phyloP scores from a whole-genome alignment of 2,113 vertebrate species.

The Aramus guarauna region DNA sequence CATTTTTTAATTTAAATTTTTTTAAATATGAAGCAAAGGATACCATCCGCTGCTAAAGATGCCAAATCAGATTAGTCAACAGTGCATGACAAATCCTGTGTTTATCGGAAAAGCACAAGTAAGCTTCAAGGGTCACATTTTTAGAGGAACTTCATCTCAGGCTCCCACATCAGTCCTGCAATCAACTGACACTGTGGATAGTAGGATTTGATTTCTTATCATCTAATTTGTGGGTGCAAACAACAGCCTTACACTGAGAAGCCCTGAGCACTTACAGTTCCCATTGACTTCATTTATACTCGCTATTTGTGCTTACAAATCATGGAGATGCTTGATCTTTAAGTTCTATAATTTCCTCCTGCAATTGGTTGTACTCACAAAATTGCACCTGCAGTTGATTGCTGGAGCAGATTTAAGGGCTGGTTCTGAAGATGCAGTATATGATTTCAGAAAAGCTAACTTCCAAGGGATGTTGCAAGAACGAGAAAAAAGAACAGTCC shows the following conservation, averaged over 20 bases:
- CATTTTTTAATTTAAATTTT: neutral
- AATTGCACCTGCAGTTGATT: constrained; percentile 60
- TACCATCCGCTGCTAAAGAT: neutral
- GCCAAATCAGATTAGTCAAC: neutral
- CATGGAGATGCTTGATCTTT: constrained; percentile 7
- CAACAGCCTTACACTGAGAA: neutral
- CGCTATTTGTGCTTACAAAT: constrained; percentile 45
- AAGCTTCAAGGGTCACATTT: neutral
- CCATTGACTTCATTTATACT: constrained; percentile 8
- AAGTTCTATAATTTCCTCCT: constrained; percentile 53
- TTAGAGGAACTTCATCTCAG: neutral
- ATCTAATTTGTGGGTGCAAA: constrained; percentile 44
- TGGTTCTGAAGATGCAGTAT: neutral
- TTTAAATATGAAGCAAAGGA: neutral
- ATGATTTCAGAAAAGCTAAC: constrained; percentile 28
- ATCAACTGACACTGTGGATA: neutral
- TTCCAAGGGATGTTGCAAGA: constrained; percentile 1
- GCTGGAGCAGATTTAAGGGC: constrained; percentile 25
- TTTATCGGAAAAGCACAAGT: neutral
- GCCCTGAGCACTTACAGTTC: neutral
- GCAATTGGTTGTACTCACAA: constrained; percentile 34
- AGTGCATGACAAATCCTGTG: accelerated
- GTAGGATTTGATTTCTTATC: constrained; percentile 39
- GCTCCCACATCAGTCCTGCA: neutral
- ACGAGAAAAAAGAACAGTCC: neutral